Evolutionary conservation across 2,113 vertebrate genomes (phyloP).

Genomic region (Chamaea fasciata): DNA sequence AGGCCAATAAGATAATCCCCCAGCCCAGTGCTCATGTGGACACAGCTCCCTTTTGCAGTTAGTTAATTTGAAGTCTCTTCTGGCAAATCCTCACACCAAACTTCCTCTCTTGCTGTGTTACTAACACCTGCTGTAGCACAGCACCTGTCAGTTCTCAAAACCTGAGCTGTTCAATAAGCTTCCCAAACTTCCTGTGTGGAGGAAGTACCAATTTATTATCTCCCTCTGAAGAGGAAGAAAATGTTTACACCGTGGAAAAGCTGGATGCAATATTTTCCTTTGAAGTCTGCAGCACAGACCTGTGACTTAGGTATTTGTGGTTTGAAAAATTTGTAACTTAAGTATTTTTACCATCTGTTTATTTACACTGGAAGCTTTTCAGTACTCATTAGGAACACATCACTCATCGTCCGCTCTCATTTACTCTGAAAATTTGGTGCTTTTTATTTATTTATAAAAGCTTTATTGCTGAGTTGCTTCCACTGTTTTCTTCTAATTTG

Average conservation of each 20-base stretch:
- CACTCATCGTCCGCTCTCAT: not conserved
- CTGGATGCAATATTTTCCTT: not conserved
- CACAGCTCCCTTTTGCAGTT: not conserved
- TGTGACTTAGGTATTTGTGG: not conserved
- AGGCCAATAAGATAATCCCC: not conserved
- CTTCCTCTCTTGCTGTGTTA: not conserved
- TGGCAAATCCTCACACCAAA: not conserved
- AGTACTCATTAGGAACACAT: not conserved
- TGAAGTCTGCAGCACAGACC: not conserved
- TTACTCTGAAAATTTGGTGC: not conserved
- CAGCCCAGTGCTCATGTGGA: not conserved
- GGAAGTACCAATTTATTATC: not conserved
- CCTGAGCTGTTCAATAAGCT: not conserved
- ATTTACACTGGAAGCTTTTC: slow-evolving; percentile 31
- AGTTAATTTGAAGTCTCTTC: not conserved
- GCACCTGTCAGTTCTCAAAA: not conserved
- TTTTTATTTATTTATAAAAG: slow-evolving; percentile 19
- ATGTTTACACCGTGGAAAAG: not conserved
- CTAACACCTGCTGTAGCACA: not conserved
- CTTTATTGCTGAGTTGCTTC: not conserved
- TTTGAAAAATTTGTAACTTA: not conserved
- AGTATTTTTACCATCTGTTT: slow-evolving; percentile 32
- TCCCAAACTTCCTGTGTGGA: not conserved
- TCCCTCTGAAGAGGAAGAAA: not conserved
- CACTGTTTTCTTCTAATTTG: not conserved